Conservation (phyloP, 2,113 vertebrate species). For the Dicerorhinus sumatrensis region DNA sequence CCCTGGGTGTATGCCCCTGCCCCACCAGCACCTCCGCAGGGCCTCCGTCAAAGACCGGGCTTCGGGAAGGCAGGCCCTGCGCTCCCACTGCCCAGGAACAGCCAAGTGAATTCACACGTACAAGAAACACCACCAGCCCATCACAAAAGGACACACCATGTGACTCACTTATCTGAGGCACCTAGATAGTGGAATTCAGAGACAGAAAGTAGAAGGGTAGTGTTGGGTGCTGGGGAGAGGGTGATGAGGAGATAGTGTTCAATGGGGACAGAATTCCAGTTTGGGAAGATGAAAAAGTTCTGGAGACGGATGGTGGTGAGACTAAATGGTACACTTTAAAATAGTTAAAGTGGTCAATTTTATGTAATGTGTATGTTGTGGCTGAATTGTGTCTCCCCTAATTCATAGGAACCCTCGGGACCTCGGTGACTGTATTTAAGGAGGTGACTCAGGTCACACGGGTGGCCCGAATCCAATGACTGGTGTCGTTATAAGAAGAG, state of each 20-base stretch:
- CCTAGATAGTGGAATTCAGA: neutral
- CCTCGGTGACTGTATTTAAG: neutral
- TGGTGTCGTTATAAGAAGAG: neutral
- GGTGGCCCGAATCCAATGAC: neutral
- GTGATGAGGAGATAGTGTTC: neutral
- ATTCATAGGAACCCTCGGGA: neutral
- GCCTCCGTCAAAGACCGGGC: neutral
- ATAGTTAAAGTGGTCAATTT: neutral
- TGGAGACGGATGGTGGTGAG: neutral
- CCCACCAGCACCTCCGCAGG: neutral
- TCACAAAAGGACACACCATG: neutral
- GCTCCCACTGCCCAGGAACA: neutral
- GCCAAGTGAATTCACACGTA: accelerated
- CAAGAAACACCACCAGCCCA: neutral
- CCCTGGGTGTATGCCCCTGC: accelerated
- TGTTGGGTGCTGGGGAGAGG: too few relatives aligned
- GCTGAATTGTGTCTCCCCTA: neutral
- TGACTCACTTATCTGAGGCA: neutral
- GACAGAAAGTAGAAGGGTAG: neutral
- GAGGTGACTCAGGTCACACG: neutral
- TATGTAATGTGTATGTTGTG: neutral
- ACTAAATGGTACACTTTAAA: neutral
- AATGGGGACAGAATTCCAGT: neutral
- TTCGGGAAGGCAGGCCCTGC: neutral
- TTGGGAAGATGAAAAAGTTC: neutral